A percentile compares a stretch with the other conserved stretches of the same genome.
Conservation (phyloP, 2,113 vertebrate genomes). For the Atlantisia rogersi region DNA sequence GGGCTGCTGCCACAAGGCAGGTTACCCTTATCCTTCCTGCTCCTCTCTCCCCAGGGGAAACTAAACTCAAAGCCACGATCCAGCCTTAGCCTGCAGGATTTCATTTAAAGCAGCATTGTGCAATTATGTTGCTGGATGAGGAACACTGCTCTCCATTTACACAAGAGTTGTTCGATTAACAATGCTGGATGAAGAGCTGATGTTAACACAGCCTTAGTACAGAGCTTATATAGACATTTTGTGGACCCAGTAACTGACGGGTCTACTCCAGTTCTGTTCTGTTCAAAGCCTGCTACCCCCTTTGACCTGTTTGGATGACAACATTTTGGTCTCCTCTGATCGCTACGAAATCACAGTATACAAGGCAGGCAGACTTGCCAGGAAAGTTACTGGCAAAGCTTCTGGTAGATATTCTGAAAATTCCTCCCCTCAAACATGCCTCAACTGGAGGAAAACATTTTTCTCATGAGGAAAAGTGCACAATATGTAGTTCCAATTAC, state of each 20-base stretch:
- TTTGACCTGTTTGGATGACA: background rate
- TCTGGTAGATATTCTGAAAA: background rate
- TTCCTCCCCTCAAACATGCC: background rate
- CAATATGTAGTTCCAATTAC: background rate
- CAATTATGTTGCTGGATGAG: background rate
- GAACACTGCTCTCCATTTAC: background rate
- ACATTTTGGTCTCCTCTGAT: background rate
- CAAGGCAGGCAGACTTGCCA: background rate
- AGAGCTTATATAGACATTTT: background rate
- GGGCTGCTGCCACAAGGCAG: background rate
- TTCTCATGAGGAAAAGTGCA: background rate
- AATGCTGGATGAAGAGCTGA: background rate
- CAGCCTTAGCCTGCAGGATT: background rate
- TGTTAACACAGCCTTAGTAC: background rate
- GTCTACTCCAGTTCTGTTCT: background rate
- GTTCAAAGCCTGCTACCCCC: background rate
- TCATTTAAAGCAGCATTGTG: background rate
- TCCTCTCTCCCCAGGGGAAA: background rate
- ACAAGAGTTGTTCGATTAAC: background rate
- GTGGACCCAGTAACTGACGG: background rate
- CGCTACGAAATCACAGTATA: background rate
- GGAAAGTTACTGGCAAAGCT: conserved; percentile 5
- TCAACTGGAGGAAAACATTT: background rate
- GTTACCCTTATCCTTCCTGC: background rate
- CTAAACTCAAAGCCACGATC: background rate